phyloP scores from a whole-genome alignment of 2,797 vertebrate species.

The Eurystomus glaucurus region DNA sequence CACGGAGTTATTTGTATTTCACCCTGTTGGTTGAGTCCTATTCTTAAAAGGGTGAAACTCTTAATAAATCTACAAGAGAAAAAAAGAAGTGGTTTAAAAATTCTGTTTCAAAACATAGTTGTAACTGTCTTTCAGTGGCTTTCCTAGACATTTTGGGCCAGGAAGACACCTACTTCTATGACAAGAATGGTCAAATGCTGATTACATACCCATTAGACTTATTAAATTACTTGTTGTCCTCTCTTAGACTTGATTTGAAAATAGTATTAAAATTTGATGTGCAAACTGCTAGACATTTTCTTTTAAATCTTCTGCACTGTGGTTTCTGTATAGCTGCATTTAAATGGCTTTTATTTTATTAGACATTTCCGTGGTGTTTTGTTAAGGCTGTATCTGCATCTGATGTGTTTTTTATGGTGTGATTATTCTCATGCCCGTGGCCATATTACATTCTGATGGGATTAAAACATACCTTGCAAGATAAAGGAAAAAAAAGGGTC shows the following conservation, averaged over 20 bases:
- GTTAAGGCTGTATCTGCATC: constrained; percentile 16
- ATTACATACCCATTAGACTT: constrained; percentile 22
- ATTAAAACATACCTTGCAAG: background rate
- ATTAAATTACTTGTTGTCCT: constrained; percentile 1
- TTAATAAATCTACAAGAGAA: background rate
- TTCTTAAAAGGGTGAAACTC: constrained; percentile 11
- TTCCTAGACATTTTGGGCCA: background rate
- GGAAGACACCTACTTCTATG: background rate
- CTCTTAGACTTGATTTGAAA: constrained; percentile 35
- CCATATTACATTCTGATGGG: background rate
- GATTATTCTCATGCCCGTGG: background rate
- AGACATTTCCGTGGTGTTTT: background rate
- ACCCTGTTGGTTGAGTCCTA: background rate
- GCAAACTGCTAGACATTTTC: background rate
- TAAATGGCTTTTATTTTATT: constrained; percentile 26
- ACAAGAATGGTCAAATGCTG: constrained; percentile 4
- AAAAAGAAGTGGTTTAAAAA: background rate
- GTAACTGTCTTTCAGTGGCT: background rate
- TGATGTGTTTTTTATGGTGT: background rate
- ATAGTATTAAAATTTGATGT: constrained; percentile 20
- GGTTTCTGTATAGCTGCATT: background rate
- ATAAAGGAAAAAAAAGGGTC: background rate
- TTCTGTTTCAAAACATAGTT: background rate
- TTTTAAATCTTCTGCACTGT: background rate
- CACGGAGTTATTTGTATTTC: constrained; percentile 15